Percentiles rank a stretch among this genome's conserved stretches.
Evolutionary conservation across 2,888 invertebrate species (phyloP).

Genomic region (Drosophila lutescens): DNA sequence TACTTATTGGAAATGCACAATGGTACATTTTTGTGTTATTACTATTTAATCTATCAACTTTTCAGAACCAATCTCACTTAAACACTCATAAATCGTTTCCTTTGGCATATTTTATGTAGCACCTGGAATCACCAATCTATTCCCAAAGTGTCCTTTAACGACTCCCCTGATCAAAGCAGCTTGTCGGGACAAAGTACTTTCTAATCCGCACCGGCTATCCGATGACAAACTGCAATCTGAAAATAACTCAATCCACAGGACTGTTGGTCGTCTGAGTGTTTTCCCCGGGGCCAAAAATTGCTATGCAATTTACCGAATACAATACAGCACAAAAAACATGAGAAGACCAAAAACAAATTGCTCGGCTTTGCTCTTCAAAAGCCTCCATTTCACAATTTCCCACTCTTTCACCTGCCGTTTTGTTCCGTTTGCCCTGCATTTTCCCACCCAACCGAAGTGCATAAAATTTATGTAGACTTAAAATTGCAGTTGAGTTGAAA

Average conservation of each 20-base stretch:
- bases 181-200: conserved; percentile 27
- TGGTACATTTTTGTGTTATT: too few relatives aligned
- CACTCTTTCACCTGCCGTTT: conserved; percentile 19
- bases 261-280: conserved; percentile 3
- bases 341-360: conserved; percentile 43
- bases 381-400: conserved; percentile 7
- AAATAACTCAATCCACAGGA: conserved; percentile 7
- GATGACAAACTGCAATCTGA: conserved; percentile 41
- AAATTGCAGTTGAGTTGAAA: conserved; percentile 39
- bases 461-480: conserved; percentile 66
- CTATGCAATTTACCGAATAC: conserved; percentile 63
- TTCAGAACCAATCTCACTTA: background rate
- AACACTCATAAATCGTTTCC: background rate
- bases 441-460: conserved; percentile 4
- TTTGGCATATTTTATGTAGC: conserved; percentile 7
- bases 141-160: background rate
- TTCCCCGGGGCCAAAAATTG: conserved; percentile 51
- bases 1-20: too few relatives aligned
- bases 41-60: too few relatives aligned
- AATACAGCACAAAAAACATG: conserved; percentile 4
- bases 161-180: conserved; percentile 3
- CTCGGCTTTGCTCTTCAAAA: conserved; percentile 39
- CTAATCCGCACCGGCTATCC: conserved; percentile 32
- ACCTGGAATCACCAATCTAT: conserved; percentile 3
- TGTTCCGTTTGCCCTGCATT: conserved; percentile 32